Evolutionary conservation across 2,797 vertebrate species (phyloP), one percentile per base, ranked within the genome.

Genomic region (Clamator glandarius): DNA sequence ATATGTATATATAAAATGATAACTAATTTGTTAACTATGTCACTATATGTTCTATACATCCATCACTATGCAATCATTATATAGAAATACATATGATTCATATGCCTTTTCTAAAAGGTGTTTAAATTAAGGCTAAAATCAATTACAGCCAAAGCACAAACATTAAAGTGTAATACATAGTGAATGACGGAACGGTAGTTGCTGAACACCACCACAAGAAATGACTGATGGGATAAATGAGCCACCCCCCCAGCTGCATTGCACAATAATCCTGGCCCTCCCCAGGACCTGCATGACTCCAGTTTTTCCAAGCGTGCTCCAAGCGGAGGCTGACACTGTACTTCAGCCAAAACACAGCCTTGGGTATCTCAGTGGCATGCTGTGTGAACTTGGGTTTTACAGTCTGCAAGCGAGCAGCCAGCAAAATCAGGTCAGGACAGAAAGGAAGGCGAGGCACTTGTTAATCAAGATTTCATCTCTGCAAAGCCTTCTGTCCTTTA

Each of bases 1-100:
- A n/a, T 10, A 15, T 11, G 31, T 5, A 6, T 7, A 11, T 10
- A 5, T 23, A 12, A 44, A n/a, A 10, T 3, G 2, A 5, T 9
- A 23, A 8, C 21, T 21, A 9, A 14, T 6, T 4, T 0, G 1
- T 25, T 36, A 35, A 9, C 50, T 13, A 1, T 16, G 21, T 8
- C n/a, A 12, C 24, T 23, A 1, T 15, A 6, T 3, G 36, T 13
- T 44, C 68, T 33, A 6, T 18, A 24, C 4, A 14, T 12, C 58
- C 23, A 25, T 6, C 31, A 5, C 74, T 25, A 10, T 1, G 14
- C 2, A 23, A 50, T 3, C 29, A 9, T 20, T 9, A 16, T 0
- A 21, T 0, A 21, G 44, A 18, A 42, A 31, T 50, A 28, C 0
- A 4, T 19, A 5, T 7, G 44, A 50, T 26, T 16, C 48, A 28